phyloP scores from a whole-genome alignment of 2,113 vertebrate species.

The Mungos mungo region DNA sequence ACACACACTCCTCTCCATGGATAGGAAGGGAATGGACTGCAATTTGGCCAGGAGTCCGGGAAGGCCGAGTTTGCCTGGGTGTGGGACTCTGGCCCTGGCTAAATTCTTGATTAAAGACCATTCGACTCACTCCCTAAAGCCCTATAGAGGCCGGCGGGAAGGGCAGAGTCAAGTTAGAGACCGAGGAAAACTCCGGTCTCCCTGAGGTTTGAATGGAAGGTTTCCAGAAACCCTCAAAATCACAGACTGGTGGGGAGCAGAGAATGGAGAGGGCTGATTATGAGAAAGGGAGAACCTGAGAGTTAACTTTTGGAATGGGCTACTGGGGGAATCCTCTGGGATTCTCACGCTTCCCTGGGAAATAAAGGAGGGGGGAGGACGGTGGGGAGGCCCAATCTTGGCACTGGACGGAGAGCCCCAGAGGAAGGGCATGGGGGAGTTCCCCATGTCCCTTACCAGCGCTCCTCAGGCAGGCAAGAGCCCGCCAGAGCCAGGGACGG shows the following conservation, averaged over 20 bases:
- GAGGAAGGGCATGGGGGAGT: background rate
- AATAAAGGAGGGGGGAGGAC: background rate
- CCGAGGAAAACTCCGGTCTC: background rate
- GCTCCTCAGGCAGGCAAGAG: background rate
- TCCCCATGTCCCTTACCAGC: background rate
- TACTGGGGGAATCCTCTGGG: background rate
- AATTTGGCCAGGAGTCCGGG: background rate
- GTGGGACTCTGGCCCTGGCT: background rate
- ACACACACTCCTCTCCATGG: background rate
- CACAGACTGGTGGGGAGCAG: background rate
- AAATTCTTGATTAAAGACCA: conserved; percentile 35
- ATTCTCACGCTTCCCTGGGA: background rate
- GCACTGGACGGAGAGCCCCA: background rate
- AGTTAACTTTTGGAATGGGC: background rate
- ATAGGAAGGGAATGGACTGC: background rate
- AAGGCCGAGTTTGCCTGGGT: background rate
- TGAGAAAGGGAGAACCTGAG: background rate
- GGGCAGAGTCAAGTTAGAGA: background rate
- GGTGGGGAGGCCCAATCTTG: background rate
- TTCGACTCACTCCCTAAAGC: background rate
- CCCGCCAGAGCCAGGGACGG: background rate
- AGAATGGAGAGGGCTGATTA: background rate
- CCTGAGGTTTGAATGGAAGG: background rate
- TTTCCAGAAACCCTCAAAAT: conserved; percentile 50
- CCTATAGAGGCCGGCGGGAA: background rate